Conservation (phyloP, 2,797 vertebrate genomes). For the Sus cebifrons region DNA sequence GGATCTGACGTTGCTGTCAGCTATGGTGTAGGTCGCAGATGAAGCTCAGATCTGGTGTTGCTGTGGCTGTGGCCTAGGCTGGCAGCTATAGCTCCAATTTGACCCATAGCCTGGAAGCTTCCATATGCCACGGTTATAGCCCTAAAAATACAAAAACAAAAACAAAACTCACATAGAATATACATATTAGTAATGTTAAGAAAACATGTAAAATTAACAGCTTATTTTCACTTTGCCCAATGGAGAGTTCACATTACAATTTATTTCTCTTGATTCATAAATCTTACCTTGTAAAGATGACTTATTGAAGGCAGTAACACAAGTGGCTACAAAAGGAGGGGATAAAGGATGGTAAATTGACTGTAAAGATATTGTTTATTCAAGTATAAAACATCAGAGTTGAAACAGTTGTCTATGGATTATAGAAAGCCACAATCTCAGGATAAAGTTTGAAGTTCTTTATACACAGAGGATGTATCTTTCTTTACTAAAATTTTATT, state of each 20-base stretch:
- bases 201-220: slow-evolving; percentile 68
- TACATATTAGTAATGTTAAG: slow-evolving; percentile 58
- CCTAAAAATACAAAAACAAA: too few species aligned
- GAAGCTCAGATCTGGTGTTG: too few species aligned
- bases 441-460: slow-evolving; percentile 25
- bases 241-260: slow-evolving; percentile 8
- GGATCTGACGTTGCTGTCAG: too few species aligned
- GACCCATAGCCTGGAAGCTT: too few species aligned
- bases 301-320: slow-evolving; percentile 89
- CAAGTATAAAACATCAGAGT: slow-evolving; percentile 82
- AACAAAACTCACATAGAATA: not conserved
- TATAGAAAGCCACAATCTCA: slow-evolving; percentile 67
- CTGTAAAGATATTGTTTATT: slow-evolving; percentile 57
- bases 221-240: slow-evolving; percentile 57
- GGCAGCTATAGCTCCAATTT: too few species aligned
- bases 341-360: slow-evolving; percentile 81
- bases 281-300: slow-evolving; percentile 89
- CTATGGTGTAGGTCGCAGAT: too few species aligned
- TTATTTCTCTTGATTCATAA: slow-evolving; percentile 70
- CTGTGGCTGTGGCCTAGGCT: too few species aligned
- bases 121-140: too few species aligned
- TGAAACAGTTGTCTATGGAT: slow-evolving; percentile 68
- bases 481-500: slow-evolving; percentile 55
- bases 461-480: not conserved
- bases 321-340: slow-evolving; percentile 87